phyloP scores from a whole-genome alignment of 2,797 vertebrate genomes.

The Pangasius sanitwongsei region DNA sequence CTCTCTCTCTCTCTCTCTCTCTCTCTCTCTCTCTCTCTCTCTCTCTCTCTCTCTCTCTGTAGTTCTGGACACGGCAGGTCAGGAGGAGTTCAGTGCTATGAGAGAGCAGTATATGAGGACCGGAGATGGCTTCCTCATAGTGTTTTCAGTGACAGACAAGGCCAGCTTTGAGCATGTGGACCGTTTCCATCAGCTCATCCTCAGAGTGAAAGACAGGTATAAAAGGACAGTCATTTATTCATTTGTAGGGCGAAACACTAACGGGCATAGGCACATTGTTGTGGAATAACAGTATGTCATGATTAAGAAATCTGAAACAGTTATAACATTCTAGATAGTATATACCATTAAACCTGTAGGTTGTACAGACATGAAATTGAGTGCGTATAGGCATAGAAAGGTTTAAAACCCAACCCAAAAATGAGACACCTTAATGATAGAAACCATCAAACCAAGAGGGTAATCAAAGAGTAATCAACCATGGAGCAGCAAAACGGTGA shows the following conservation, averaged over 20 bases:
- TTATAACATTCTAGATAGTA: no score
- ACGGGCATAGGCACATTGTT: background rate
- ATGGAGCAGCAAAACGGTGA: background rate
- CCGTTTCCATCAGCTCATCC: constrained; percentile 96
- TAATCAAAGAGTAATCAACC: background rate
- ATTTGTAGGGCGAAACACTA: no score
- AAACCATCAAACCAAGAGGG: background rate
- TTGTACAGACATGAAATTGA: background rate
- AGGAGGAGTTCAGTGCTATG: constrained; percentile 99
- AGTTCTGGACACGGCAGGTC: constrained; percentile 98
- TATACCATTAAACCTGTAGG: background rate
- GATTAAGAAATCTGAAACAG: background rate
- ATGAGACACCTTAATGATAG: background rate
- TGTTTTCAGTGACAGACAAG: constrained; percentile 97
- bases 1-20: background rate
- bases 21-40: background rate
- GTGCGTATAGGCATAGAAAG: background rate
- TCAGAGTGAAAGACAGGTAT: constrained; percentile 97
- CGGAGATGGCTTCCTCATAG: constrained; percentile 96
- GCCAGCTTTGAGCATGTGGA: constrained; percentile 98
- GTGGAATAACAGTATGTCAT: background rate
- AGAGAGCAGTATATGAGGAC: constrained; percentile 99
- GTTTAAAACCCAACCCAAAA: no score
- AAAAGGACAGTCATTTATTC: constrained; percentile 38
- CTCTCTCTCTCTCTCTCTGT: constrained; percentile 23